Conservation (phyloP, 30 jellyfish, hydroid and myxozoan genomes). For the Aurelia coerulea region DNA sequence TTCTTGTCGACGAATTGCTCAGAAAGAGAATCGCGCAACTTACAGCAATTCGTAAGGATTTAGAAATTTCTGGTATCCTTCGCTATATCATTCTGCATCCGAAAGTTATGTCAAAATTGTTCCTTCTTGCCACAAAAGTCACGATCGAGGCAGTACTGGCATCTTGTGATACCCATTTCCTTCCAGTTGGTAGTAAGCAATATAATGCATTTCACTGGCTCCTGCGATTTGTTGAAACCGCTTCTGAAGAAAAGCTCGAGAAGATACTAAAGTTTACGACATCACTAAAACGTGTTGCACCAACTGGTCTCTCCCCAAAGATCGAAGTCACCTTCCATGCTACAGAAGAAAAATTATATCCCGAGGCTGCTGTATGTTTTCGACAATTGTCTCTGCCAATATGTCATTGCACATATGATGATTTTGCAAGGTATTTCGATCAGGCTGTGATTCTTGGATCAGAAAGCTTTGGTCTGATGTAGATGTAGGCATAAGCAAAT, state of each 20-base stretch:
- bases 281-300: not conserved
- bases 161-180: not conserved
- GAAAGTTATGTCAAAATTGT: not conserved
- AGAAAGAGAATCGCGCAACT: slow-evolving; percentile 18
- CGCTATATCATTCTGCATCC: not conserved
- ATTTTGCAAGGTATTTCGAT: no score
- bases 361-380: no score
- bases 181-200: not conserved
- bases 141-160: not conserved
- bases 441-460: no score
- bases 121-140: not conserved
- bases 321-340: not conserved
- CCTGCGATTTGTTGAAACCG: not conserved
- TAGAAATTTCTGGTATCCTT: slow-evolving; percentile 22
- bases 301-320: not conserved
- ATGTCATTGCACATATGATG: no score
- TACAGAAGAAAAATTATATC: not conserved
- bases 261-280: not conserved
- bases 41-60: slow-evolving; percentile 14
- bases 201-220: not conserved
- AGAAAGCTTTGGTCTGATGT: slow-evolving; percentile 5
- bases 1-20: slow-evolving; percentile 12
- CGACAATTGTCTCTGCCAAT: no score
- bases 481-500: no score
- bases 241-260: not conserved